Evolutionary conservation across 2,113 vertebrate species (phyloP).

Genomic region (Hippocampus barbouri): DNA sequence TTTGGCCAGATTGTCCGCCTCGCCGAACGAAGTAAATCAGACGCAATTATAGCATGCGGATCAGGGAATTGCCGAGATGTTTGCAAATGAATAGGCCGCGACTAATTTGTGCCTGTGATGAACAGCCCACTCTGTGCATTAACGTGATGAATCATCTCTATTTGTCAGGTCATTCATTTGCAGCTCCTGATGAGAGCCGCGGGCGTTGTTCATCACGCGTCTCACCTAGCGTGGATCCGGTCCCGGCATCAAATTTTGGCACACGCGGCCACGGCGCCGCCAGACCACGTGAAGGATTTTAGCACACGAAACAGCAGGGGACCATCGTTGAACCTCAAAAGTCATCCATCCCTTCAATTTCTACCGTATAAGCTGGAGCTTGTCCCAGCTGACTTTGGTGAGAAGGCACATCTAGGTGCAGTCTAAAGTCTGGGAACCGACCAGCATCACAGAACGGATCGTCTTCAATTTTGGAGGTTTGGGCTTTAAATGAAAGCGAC

Average conservation of each 20-base stretch:
- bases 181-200: slow-evolving; percentile 1
- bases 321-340: too few species aligned
- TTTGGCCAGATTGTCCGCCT: neutral
- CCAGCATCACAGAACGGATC: too few species aligned
- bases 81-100: slow-evolving; percentile 5
- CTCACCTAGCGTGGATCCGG: neutral
- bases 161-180: neutral
- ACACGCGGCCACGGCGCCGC: neutral
- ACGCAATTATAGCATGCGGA: neutral
- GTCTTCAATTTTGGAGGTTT: neutral
- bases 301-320: neutral
- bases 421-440: neutral
- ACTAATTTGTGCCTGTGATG: neutral
- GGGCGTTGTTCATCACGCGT: neutral
- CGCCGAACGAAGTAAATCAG: neutral
- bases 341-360: too few species aligned
- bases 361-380: too few species aligned
- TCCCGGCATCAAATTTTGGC: neutral
- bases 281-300: neutral
- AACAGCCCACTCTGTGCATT: neutral
- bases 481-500: slow-evolving; percentile 40
- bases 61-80: neutral
- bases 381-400: neutral
- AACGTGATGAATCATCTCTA: neutral
- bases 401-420: neutral